Percentiles rank a stretch among this genome's conserved stretches.
Evolutionary conservation across 2,888 invertebrate species (phyloP).

Genomic region (Timema podura): DNA sequence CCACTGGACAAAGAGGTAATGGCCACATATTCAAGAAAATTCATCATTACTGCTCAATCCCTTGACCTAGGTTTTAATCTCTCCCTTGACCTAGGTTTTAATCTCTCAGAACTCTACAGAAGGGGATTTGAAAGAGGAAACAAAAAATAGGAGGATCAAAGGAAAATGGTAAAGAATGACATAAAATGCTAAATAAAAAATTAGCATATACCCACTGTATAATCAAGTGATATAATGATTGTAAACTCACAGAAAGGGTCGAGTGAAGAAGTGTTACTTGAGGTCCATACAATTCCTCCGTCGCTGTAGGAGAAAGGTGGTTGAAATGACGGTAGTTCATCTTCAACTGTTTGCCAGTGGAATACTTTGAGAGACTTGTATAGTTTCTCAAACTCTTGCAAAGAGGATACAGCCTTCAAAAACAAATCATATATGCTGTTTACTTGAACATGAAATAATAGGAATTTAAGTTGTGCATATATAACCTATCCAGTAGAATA

Average conservation of each 20-base stretch:
- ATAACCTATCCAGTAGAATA: too few species aligned
- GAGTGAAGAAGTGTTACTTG: slow-evolving; percentile 20
- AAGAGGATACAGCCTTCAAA: slow-evolving; percentile 18
- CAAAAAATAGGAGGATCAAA: too few species aligned
- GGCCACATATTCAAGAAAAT: too few species aligned
- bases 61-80: neutral
- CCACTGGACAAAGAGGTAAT: too few species aligned
- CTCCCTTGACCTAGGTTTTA: neutral
- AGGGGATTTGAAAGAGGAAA: too few species aligned
- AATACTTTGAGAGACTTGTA: slow-evolving; percentile 15
- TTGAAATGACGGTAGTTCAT: slow-evolving; percentile 16
- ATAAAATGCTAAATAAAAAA: neutral
- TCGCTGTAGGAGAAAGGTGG: slow-evolving; percentile 18
- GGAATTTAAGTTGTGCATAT: too few species aligned
- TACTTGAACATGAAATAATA: too few species aligned
- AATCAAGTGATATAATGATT: neutral
- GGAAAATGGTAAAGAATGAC: neutral
- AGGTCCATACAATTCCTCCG: slow-evolving; percentile 25
- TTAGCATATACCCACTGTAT: neutral
- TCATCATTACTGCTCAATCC: too few species aligned
- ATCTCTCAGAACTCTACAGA: neutral
- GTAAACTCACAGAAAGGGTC: slow-evolving; percentile 25
- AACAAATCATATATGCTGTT: slow-evolving; percentile 19
- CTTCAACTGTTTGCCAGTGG: slow-evolving; percentile 19
- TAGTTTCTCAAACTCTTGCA: slow-evolving; percentile 24